Evolutionary conservation across 2,797 vertebrate species (phyloP).

Genomic region (Fistularia commersonii): DNA sequence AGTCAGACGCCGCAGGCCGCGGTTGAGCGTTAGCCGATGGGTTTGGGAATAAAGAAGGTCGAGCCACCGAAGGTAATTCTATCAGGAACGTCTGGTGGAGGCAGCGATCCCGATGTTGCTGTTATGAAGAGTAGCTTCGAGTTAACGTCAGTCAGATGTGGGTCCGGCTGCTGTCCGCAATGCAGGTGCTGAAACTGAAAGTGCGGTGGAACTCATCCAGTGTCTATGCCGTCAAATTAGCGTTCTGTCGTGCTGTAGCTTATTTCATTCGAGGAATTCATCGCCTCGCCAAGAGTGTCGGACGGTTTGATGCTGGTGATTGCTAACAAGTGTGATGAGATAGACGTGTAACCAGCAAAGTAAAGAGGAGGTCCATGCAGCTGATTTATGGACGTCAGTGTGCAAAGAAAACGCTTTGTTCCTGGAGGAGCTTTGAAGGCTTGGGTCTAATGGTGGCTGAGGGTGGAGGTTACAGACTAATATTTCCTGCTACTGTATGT

Average conservation of each 20-base stretch:
- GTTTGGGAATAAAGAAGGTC: too few species aligned
- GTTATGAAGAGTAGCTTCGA: conserved; percentile 8
- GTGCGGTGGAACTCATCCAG: conserved; percentile 12
- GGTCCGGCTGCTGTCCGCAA: conserved; percentile 74
- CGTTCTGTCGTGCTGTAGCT: background rate
- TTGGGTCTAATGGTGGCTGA: conserved; percentile 21
- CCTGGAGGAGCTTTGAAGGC: conserved; percentile 3
- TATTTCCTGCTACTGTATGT: conserved; percentile 70
- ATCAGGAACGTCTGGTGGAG: background rate
- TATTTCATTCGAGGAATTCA: too few species aligned
- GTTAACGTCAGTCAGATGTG: conserved; percentile 16
- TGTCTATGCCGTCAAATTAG: background rate
- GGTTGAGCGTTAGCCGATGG: too few species aligned
- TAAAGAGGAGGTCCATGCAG: too few species aligned
- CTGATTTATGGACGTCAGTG: background rate
- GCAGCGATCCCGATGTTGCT: conserved; percentile 9
- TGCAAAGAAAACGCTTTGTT: conserved; percentile 6
- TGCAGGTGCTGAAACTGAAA: conserved; percentile 77
- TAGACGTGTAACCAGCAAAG: too few species aligned
- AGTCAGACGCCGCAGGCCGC: too few species aligned
- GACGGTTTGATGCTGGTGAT: too few species aligned
- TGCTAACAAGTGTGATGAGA: too few species aligned
- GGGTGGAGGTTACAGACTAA: conserved; percentile 34
- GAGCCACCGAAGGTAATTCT: too few species aligned
- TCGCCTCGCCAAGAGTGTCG: too few species aligned